Evolutionary conservation across 2,113 vertebrate species (phyloP).

Genomic region (Antennarius striatus): DNA sequence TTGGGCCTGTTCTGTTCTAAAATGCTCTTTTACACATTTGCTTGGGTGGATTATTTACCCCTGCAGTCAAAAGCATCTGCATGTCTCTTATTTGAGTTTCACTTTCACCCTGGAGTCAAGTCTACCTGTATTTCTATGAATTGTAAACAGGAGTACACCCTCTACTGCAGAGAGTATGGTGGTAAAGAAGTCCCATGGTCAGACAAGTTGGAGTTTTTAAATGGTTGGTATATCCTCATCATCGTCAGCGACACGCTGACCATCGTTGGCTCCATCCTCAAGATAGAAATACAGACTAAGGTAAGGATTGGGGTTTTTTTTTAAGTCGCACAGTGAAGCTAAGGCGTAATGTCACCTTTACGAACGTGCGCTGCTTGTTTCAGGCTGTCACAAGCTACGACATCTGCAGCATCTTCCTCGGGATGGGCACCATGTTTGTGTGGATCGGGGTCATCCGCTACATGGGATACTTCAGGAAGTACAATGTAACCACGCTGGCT

Average conservation of each 20-base stretch:
- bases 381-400: constrained; percentile 92
- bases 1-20: no score
- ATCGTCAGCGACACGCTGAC: constrained; percentile 88
- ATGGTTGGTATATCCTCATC: constrained; percentile 95
- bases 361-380: neutral
- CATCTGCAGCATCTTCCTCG: constrained; percentile 93
- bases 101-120: no score
- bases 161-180: constrained; percentile 78
- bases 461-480: constrained; percentile 94
- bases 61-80: no score
- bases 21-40: no score
- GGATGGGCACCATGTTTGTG: constrained; percentile 92
- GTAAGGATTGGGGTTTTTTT: constrained; percentile 47
- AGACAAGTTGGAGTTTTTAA: constrained; percentile 92
- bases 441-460: constrained; percentile 96
- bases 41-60: no score
- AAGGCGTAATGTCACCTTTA: neutral
- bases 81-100: no score
- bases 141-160: constrained; percentile 84
- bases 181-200: constrained; percentile 82
- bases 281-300: constrained; percentile 96
- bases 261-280: constrained; percentile 90
- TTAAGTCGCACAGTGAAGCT: no score
- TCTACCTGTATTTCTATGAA: neutral
- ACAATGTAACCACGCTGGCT: constrained; percentile 84